Base-by-base conservation (phyloP, 2,797 vertebrate species). In the Lindbergichthys nudifrons region DNA sequence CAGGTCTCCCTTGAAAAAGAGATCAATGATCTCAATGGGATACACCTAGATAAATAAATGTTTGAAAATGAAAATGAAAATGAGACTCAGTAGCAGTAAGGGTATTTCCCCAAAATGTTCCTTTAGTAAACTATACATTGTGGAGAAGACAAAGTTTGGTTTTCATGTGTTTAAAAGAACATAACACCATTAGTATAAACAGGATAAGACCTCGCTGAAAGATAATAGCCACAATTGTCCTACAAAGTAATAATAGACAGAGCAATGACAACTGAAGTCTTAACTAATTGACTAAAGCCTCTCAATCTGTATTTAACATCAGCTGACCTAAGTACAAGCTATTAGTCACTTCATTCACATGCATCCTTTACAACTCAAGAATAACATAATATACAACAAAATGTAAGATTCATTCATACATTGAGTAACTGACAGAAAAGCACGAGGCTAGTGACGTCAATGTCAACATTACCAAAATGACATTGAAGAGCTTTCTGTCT, bases 281-380 rank as follows among this genome's bases (percentile, higher is more conserved):
- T 71, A 82, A 65, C 66, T 77, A 71, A 79, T 77, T 43, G 26
- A 73, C 75, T 64, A 70, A 83, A 85, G 77, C 83, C 68, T 80
- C 71, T 85, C 67, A n/a, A 57, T 83, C 81, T 83, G 85, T 72
- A 77, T 87, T 82, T 87, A 87, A 70, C 86, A 63, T 11, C 39
- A 73, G 63, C 53, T 63, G 58, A 61, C 3, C 9, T 18, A 0
- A n/a, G 3, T 36, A 46, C 32, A 64, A 50, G 19, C 12, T 36
- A 19, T 10, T 18, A 21, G 48, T 18, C 59, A 50, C 43, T 54
- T 0, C 4, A 18, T 15, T 16, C 3, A 3, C 43, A 70, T 0
- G 23, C 32, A 51, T 46, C 2, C 47, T 58, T 12, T 3, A 73
- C 54, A 77, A 23, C 14, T 12, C 26, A 8, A 52, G 1, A 15